Conservation (phyloP, 1,140 invertebrate genomes). For the Euura lappo region DNA sequence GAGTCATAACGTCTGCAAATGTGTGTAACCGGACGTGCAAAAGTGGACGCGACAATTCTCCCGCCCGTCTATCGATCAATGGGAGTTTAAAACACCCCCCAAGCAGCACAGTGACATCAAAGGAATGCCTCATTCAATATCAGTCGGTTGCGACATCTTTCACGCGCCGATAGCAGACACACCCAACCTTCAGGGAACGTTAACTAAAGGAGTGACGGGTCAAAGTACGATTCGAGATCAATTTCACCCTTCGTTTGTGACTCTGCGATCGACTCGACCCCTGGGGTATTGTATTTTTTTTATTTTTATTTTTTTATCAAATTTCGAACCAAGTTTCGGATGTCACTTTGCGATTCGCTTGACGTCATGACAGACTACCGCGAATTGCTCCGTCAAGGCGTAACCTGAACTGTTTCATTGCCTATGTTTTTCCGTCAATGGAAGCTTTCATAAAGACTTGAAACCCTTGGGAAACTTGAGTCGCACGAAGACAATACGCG, state of each 20-base stretch:
- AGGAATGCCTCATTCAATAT: background rate
- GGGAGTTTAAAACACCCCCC: background rate
- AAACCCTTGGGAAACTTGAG: too few species aligned
- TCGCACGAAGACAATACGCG: background rate
- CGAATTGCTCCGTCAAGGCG: background rate
- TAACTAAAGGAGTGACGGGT: background rate
- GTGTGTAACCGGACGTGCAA: background rate
- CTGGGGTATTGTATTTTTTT: background rate
- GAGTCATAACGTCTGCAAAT: too few species aligned
- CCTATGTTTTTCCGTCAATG: too few species aligned
- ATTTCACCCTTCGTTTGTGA: background rate
- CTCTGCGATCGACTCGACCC: background rate
- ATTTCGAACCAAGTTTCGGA: background rate
- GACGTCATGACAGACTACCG: background rate
- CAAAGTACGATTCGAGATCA: slow-evolving; percentile 6
- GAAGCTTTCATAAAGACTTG: too few species aligned
- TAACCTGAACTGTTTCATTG: background rate
- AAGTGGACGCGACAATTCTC: background rate
- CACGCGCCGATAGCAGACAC: background rate
- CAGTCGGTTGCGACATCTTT: background rate
- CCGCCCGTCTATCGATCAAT: background rate
- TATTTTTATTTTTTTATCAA: background rate
- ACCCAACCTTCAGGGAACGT: background rate
- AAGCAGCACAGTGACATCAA: background rate
- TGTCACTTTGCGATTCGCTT: background rate